Evolutionary conservation across 2,113 vertebrate genomes (phyloP).

Genomic region (Centropus unirufus): DNA sequence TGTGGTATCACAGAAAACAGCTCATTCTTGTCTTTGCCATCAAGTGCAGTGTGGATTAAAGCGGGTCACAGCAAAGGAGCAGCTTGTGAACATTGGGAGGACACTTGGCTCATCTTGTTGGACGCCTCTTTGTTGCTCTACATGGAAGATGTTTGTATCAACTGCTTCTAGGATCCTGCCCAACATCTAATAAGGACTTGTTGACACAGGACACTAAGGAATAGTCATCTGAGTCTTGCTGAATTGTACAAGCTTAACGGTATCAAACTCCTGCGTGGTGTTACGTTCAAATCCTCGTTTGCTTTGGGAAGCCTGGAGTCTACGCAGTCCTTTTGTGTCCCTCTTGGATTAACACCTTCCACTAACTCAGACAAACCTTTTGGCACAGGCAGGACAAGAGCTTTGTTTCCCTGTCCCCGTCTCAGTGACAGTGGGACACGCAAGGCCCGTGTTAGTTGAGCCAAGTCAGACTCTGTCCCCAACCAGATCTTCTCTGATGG

Average conservation of each 20-base stretch:
- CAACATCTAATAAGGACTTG: not conserved
- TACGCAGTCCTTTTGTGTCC: not conserved
- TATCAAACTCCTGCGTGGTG: not conserved
- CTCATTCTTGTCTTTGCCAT: not conserved
- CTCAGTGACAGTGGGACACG: not conserved
- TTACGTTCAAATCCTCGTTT: not conserved
- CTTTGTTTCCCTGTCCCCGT: not conserved
- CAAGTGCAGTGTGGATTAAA: too few species aligned
- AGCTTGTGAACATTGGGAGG: not conserved
- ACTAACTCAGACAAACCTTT: not conserved
- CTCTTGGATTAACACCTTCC: not conserved
- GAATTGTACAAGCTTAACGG: not conserved
- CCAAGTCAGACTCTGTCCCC: not conserved
- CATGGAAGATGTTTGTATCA: not conserved
- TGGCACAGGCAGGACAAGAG: not conserved
- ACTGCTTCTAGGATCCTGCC: not conserved
- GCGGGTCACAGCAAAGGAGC: not conserved
- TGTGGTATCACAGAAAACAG: accelerated
- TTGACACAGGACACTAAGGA: not conserved
- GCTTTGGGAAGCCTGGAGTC: not conserved
- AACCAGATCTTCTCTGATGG: accelerated
- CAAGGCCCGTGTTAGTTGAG: not conserved
- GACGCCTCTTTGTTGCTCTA: not conserved
- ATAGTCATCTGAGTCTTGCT: not conserved
- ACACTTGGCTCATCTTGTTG: not conserved